A percentile compares a stretch with the other conserved stretches of the same genome.
Evolutionary conservation across 30 jellyfish, hydroid and myxozoan genomes (phyloP).

Genomic region (Aurelia aurita complex sp. Pacific): DNA sequence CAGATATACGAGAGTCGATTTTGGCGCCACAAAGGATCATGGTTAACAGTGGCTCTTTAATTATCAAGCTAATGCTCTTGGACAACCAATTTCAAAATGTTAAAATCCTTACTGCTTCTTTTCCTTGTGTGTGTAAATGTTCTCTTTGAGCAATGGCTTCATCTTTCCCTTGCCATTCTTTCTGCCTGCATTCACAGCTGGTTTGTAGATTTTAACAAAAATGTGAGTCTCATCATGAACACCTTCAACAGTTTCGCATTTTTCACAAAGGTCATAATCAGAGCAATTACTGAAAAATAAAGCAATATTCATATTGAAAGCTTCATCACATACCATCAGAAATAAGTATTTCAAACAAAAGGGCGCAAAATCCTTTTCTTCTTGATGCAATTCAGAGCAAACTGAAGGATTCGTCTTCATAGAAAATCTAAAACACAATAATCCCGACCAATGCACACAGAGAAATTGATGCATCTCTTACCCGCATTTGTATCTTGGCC

Average conservation of each 20-base stretch:
- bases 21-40: too few species aligned
- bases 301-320: neutral
- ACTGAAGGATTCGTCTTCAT: too few species aligned
- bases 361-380: neutral
- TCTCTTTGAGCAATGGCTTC: conserved; percentile 81
- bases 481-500: conserved; percentile 98
- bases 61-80: too few species aligned
- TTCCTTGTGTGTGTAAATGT: conserved; percentile 47
- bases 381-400: too few species aligned
- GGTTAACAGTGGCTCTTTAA: too few species aligned
- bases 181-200: conserved; percentile 86
- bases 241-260: conserved; percentile 80
- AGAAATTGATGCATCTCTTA: neutral
- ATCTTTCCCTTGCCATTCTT: conserved; percentile 52
- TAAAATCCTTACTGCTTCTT: conserved; percentile 29
- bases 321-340: too few species aligned
- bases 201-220: conserved; percentile 74
- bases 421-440: too few species aligned
- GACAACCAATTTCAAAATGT: too few species aligned
- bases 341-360: neutral
- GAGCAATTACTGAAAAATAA: conserved; percentile 74
- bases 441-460: neutral
- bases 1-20: too few species aligned
- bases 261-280: conserved; percentile 90
- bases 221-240: conserved; percentile 86